These are phyloP conservation scores for Listrodromus nycthemerus DNA, from an alignment of 2,888 invertebrate genomes.

Conservation along the genomic window DNA sequence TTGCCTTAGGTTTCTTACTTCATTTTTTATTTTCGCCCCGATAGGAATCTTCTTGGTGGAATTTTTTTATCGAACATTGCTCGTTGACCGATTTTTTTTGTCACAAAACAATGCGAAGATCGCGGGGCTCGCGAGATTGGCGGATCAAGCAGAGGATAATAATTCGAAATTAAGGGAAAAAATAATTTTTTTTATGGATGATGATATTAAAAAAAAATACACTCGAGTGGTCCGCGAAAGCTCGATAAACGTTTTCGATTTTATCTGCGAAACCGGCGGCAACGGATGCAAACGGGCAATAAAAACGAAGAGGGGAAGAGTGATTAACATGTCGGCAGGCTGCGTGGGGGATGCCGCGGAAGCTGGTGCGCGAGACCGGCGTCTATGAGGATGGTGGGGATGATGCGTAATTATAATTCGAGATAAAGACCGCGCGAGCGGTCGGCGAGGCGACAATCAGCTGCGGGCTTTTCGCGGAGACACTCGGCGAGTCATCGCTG, in stretches of 20 bases:
- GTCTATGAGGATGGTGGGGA: slow-evolving; percentile 44
- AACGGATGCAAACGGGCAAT: slow-evolving; percentile 17
- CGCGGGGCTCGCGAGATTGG: slow-evolving; percentile 42
- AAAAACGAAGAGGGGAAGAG: slow-evolving; percentile 62
- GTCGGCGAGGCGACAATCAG: slow-evolving; percentile 76
- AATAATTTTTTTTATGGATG: neutral
- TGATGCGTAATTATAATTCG: slow-evolving; percentile 77
- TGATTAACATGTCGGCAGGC: slow-evolving; percentile 60
- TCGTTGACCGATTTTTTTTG: neutral
- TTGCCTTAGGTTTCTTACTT: neutral
- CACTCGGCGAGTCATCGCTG: slow-evolving; percentile 68
- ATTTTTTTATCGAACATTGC: neutral
- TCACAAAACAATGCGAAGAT: slow-evolving; percentile 37
- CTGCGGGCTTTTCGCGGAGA: slow-evolving; percentile 73
- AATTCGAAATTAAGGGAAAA: neutral
- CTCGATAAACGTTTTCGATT: slow-evolving; percentile 5
- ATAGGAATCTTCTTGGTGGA: slow-evolving; percentile 23
- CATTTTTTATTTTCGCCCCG: neutral
- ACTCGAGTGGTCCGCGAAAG: slow-evolving; percentile 7
- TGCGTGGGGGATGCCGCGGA: slow-evolving; percentile 55
- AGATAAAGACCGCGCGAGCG: slow-evolving; percentile 70
- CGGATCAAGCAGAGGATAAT: neutral
- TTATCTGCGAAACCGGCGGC: too few relatives aligned
- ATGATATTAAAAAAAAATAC: neutral
- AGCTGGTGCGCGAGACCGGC: slow-evolving; percentile 58